Evolutionary conservation across 2,797 vertebrate genomes (phyloP).

Genomic region (Loriculus beryllinus): DNA sequence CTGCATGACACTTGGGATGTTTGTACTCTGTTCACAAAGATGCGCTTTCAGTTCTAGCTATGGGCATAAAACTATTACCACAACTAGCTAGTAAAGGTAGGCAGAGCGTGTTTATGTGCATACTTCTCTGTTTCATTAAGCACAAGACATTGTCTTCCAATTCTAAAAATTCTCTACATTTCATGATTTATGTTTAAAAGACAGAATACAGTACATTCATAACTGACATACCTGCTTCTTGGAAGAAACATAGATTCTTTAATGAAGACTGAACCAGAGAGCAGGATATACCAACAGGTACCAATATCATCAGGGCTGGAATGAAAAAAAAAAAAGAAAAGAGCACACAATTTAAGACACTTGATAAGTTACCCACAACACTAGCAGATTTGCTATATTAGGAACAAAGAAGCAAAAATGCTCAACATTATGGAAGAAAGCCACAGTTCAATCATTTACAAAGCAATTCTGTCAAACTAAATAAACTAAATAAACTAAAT

Average conservation of each 20-base stretch:
- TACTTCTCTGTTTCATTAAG: background rate
- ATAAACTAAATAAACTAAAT: no score
- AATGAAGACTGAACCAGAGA: conserved; percentile 98
- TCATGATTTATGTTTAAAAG: background rate
- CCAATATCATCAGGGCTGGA: conserved; percentile 96
- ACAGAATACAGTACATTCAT: background rate
- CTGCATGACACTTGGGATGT: background rate
- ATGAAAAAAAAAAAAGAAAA: conserved; percentile 25
- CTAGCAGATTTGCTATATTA: background rate
- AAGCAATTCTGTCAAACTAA: background rate
- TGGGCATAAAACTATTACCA: background rate
- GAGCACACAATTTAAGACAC: background rate
- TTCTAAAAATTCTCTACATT: background rate
- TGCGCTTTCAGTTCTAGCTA: background rate
- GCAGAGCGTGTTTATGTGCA: background rate
- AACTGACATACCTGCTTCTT: conserved; percentile 88
- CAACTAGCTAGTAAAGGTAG: background rate
- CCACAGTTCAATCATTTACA: background rate
- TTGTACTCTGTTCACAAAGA: background rate
- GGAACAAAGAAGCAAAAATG: background rate
- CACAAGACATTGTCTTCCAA: background rate
- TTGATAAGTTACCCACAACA: background rate
- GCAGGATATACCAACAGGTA: conserved; percentile 98
- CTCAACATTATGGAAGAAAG: background rate
- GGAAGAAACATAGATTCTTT: conserved; percentile 99